Percentiles rank a stretch among this genome's conserved stretches.
Conservation (phyloP, 2,888 invertebrate species). For the Apocheima hispidaria region DNA sequence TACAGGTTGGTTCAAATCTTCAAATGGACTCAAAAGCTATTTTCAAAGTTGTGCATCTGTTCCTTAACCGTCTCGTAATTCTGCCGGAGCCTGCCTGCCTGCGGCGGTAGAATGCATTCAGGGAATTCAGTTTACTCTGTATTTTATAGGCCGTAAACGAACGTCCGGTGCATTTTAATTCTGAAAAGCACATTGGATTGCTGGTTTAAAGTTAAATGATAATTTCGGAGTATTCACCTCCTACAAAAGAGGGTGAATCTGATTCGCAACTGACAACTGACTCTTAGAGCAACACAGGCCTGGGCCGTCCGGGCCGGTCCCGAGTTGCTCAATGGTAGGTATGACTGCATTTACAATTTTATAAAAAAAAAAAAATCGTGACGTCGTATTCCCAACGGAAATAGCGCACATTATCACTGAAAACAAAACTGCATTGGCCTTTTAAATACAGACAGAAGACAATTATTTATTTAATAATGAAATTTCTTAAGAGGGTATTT, state of each 20-base stretch:
- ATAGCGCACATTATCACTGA: neutral
- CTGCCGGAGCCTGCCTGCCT: conserved; percentile 2
- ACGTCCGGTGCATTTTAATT: conserved; percentile 23
- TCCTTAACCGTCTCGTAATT: neutral
- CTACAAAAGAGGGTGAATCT: neutral
- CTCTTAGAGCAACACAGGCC: too few species aligned
- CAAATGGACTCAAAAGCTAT: too few species aligned
- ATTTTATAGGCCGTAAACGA: conserved; percentile 17
- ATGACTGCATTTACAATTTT: too few species aligned
- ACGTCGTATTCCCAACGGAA: neutral
- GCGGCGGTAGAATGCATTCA: conserved; percentile 15
- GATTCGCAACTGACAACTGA: neutral
- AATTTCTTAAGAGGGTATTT: too few species aligned
- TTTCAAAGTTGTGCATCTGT: neutral
- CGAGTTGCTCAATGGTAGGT: too few species aligned
- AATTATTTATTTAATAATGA: neutral
- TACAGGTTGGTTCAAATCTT: too few species aligned
- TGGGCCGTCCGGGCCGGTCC: too few species aligned
- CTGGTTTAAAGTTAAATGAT: neutral
- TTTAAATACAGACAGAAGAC: neutral
- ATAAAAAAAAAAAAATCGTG: too few species aligned
- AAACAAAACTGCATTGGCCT: neutral
- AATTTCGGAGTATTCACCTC: neutral
- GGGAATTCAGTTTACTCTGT: conserved; percentile 9
- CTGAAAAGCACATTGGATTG: conserved; percentile 10